Evolutionary conservation across 2,797 vertebrate species (phyloP).

Genomic region (Lerista edwardsae): DNA sequence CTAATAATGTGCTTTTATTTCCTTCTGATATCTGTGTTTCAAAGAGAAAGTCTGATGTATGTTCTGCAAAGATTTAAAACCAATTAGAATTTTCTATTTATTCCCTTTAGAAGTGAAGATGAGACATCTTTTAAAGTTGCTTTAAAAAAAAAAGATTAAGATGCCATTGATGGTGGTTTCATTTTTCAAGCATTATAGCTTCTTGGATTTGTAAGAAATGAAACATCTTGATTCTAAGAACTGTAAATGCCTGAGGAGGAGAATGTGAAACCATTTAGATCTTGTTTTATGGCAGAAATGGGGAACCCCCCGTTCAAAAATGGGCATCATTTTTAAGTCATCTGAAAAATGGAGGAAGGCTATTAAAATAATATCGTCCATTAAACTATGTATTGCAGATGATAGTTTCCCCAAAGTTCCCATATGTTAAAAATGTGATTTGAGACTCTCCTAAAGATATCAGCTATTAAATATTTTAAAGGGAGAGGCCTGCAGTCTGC

Average conservation of each 20-base stretch:
- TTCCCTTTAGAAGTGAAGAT: constrained; percentile 14
- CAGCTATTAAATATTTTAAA: constrained; percentile 32
- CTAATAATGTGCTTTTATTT: background rate
- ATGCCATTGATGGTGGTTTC: constrained; percentile 24
- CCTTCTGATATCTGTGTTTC: background rate
- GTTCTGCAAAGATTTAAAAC: background rate
- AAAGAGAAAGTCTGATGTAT: background rate
- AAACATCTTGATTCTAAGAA: constrained; percentile 18
- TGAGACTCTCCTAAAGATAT: constrained; percentile 24
- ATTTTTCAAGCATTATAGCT: constrained; percentile 11
- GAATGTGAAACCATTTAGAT: constrained; percentile 17
- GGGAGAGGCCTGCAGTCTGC: background rate
- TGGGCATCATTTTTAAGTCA: constrained; percentile 18
- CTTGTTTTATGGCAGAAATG: constrained; percentile 31
- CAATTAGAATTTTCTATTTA: background rate
- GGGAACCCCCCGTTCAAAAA: background rate
- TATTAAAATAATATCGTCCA: constrained; percentile 1
- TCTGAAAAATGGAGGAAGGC: constrained; percentile 1
- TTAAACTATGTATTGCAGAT: constrained; percentile 16
- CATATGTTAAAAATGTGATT: constrained; percentile 23
- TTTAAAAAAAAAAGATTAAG: background rate
- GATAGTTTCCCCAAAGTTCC: constrained; percentile 4
- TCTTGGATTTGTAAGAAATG: background rate
- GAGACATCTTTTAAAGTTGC: background rate
- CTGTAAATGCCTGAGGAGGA: background rate